Percentiles rank a stretch among this genome's conserved stretches.
Conservation (phyloP, 2,888 invertebrate genomes). For the Dascillus cervinus region DNA sequence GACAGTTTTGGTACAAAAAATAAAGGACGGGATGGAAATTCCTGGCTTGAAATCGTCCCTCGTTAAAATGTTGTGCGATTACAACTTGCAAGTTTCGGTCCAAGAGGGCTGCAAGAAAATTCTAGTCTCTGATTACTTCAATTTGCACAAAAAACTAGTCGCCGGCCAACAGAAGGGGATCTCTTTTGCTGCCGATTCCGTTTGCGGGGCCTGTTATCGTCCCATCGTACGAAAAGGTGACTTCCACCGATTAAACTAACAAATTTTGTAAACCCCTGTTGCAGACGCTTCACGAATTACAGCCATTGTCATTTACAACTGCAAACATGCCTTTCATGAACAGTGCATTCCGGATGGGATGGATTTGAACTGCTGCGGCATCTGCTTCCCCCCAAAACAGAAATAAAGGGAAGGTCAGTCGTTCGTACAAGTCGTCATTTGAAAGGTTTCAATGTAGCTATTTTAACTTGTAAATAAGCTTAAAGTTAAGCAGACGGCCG, state of each 20-base stretch:
- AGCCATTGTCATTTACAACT: slow-evolving; percentile 75
- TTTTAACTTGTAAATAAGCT: too few relatives aligned
- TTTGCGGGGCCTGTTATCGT: slow-evolving; percentile 73
- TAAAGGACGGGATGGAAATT: slow-evolving; percentile 77
- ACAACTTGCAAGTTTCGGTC: slow-evolving; percentile 84
- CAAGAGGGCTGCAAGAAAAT: slow-evolving; percentile 88
- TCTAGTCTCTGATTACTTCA: slow-evolving; percentile 83
- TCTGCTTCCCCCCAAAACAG: slow-evolving; percentile 34
- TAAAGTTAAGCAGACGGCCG: too few relatives aligned
- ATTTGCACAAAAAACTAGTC: slow-evolving; percentile 74
- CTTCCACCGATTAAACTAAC: slow-evolving; percentile 7
- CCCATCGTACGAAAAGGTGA: slow-evolving; percentile 64
- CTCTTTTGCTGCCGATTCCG: slow-evolving; percentile 62
- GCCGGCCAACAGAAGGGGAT: slow-evolving; percentile 71
- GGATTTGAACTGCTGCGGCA: slow-evolving; percentile 30
- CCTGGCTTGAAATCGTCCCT: slow-evolving; percentile 84
- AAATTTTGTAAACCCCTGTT: slow-evolving; percentile 17
- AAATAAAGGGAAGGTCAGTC: too few relatives aligned
- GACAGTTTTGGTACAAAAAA: slow-evolving; percentile 69
- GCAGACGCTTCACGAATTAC: slow-evolving; percentile 60
- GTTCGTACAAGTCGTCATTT: too few relatives aligned
- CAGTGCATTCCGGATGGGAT: slow-evolving; percentile 61
- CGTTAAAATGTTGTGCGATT: slow-evolving; percentile 93
- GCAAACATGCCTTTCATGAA: slow-evolving; percentile 84
- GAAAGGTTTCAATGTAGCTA: too few relatives aligned